Base-by-base conservation (phyloP, 2,797 vertebrate genomes). In the Threskiornis aethiopicus region DNA sequence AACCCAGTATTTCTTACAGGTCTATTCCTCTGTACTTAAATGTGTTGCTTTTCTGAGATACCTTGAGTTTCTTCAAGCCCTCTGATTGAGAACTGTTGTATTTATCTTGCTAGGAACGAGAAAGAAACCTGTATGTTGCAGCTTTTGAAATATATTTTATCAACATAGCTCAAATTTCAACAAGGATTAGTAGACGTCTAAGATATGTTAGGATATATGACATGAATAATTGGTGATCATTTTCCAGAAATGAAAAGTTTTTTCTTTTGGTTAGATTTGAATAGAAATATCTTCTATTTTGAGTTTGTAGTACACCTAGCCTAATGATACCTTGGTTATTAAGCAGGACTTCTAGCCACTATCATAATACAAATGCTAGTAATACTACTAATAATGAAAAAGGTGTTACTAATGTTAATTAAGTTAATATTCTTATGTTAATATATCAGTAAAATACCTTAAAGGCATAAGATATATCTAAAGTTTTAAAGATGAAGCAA, bases 141-240 rank as follows among this genome's bases (percentile, higher is more conserved):
- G 31, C 5, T 85, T 29, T 44, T 29, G 5, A 82, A 78, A 54
- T 49, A 49, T 1, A 25, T 67, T 95, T 86, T 39, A 57, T 37
- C 41, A 49, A 29, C 8, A 26, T 6, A 58, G 12, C 18, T 82
- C n/a, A 82, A 42, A 25, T 18, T 61, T 87, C n/a, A 29, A 18
- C 15, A 67, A 57, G 15, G 10, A 79, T 54, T 39, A 42, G 11
- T 29, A 72, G 20, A 78, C 17, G 9, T 41, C 15, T 71, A 61
- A 80, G 25, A 59, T 44, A 44, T 11, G 5, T 39, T 37, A 52
- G 15, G 7, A 41, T 51, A 33, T 9, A 42, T 0, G 0, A 67
- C 9, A 83, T 16, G 14, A 82, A 52, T 59, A 89, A 61, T 3
- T 41, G 18, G 29, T 35, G 13, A 76, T 24, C 61, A 28, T 52